Evolutionary conservation across 2,888 invertebrate species (phyloP), one percentile per base, ranked within the genome.

Genomic region (Dicyrtomina minuta): DNA sequence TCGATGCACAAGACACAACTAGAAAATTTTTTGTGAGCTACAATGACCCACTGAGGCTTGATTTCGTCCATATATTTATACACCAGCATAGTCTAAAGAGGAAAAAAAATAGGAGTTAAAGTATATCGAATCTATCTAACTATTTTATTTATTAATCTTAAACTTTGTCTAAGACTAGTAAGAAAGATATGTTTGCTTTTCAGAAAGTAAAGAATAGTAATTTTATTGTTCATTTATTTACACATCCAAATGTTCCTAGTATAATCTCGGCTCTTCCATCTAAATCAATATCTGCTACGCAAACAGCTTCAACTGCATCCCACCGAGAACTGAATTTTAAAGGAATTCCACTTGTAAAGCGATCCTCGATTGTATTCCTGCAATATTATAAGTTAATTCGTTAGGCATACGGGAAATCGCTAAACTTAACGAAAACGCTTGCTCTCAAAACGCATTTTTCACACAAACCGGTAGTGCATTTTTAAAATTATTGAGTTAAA

Each of bases 191-290:
- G n/a, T n/a, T n/a, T n/a, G n/a, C n/a, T n/a, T n/a, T n/a, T n/a
- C n/a, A n/a, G n/a, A n/a, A n/a, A n/a, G n/a, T n/a, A n/a, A n/a
- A n/a, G n/a, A n/a, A n/a, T n/a, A n/a, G n/a, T n/a, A n/a, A n/a
- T n/a, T n/a, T n/a, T n/a, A 26, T 5, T 20, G n/a, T 22, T 55
- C 8, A 22, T n/a, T 22, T 1, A 59, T 66, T 70, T 80, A 86
- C 87, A 81, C 88, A 87, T 43, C 86, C 86, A 81, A 88, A 89
- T 12, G 87, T 89, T 66, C 90, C 89, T 43, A 90, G 81, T 24
- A 90, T 79, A 69, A 90, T 86, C 82, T 90, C 90, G 78, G 87
- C 85, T 67, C 83, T 81, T 1, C 88, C 88, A 81, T 90, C 89
- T 83, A 89, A 87, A 81, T 90, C 88, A 62, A 90, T 83, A 80